phyloP scores from a whole-genome alignment of 2,113 vertebrate genomes.

The Corydoras maculifer region DNA sequence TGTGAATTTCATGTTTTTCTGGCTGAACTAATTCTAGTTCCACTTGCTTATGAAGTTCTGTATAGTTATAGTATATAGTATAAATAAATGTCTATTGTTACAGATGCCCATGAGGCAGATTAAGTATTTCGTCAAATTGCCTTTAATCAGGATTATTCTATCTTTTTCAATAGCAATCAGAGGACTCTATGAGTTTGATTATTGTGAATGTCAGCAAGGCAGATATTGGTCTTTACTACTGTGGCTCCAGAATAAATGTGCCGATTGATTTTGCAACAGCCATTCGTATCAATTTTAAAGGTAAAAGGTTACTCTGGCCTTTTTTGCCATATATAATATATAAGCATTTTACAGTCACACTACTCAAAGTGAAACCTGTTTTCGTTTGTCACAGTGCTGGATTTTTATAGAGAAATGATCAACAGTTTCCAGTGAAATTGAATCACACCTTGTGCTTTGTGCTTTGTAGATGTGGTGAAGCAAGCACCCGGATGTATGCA shows the following conservation, averaged over 20 bases:
- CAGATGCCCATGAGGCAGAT: too few relatives aligned
- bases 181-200: neutral
- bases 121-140: too few relatives aligned
- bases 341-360: too few relatives aligned
- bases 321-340: too few relatives aligned
- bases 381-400: neutral
- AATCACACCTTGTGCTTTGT: neutral
- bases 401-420: neutral
- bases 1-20: neutral
- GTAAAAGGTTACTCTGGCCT: neutral
- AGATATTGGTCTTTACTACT: constrained; percentile 23
- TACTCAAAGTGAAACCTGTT: too few relatives aligned
- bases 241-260: neutral
- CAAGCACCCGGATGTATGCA: neutral
- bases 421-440: neutral
- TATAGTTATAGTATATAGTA: too few relatives aligned
- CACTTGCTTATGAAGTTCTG: too few relatives aligned
- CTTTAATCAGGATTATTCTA: too few relatives aligned
- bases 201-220: neutral
- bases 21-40: neutral
- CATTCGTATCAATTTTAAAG: neutral
- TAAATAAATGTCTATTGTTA: neutral
- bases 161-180: neutral
- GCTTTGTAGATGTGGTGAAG: neutral
- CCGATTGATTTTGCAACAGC: neutral